Base-by-base conservation (phyloP, 2,797 vertebrate genomes). In the Paguma larvata region DNA sequence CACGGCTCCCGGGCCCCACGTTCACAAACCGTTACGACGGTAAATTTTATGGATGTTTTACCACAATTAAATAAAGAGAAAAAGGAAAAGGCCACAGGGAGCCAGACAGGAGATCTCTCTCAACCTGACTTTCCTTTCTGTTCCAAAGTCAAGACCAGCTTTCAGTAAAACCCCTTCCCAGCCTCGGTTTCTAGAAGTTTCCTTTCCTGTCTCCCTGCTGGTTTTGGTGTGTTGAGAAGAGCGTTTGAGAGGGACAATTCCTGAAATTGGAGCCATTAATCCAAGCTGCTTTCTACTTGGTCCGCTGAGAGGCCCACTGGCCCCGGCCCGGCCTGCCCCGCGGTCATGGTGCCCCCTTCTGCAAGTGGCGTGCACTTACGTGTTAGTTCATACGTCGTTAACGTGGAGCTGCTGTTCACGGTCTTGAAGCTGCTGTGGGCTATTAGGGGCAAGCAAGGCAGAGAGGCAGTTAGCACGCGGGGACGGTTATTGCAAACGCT, bases 401-500 rank as follows among this genome's bases (percentile, higher is more conserved):
- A 98, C 5, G 99, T 98, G 97, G 99, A 99, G 98, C 99, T 99
- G 99, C 99, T 99, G 99, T 99, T 99, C 98, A 99, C 99, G 9
- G 99, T 99, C 99, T 99, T 99, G 99, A 99, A 99, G 98, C 99
- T 99, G 99, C 99, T 99, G 98, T 99, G 99, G 98, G 99, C 99
- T 99, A 98, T 95, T 82, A 95, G 97, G 98, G 96, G 98, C 92
- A 97, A 98, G 98, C 98, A 98, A 96, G 98, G 98, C 97, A 98
- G 98, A 97, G 98, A 98, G 97, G 98, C 97, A 92, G 98, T 99
- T 97, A 98, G 91, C 65, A 56, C 0, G 92, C 80, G 92, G 97
- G 97, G 91, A 93, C 92, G 46, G 96, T 98, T 89, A 96, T 77
- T 72, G 96, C 97, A 98, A 98, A 97, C 72, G 97, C 97, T 89